phyloP scores from a whole-genome alignment of 2,888 invertebrate species.

The Julus scandinavius region DNA sequence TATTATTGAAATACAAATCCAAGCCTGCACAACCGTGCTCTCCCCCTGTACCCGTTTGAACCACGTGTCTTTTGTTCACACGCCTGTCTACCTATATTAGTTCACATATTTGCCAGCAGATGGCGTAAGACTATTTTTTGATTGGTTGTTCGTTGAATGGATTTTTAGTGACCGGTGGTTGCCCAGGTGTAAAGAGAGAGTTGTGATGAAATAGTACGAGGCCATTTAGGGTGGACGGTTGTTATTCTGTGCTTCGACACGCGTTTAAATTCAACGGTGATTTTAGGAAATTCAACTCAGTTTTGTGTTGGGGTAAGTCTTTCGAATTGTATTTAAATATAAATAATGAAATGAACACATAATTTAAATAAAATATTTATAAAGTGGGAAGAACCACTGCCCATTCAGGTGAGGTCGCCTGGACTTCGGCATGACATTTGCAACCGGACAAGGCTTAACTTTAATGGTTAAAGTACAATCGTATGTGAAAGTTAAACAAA shows the following conservation, averaged over 20 bases:
- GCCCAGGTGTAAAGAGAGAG: constrained; percentile 8
- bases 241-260: neutral
- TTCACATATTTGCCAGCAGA: neutral
- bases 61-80: neutral
- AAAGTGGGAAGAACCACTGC: neutral
- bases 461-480: neutral
- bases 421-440: neutral
- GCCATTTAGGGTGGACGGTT: neutral
- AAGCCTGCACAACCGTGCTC: neutral
- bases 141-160: constrained; percentile 5
- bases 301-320: neutral
- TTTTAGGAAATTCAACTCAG: neutral
- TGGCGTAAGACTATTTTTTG: neutral
- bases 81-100: neutral
- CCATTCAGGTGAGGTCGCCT: neutral
- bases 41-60: neutral
- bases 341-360: too few species aligned
- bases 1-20: neutral
- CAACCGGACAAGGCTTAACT: neutral
- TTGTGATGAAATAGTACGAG: constrained; percentile 3
- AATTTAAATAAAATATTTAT: neutral
- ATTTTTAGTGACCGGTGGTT: constrained; percentile 21
- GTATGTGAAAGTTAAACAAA: too few species aligned
- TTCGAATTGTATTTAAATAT: neutral
- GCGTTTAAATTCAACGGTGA: neutral